Evolutionary conservation across 92 coral and sea anemone species (phyloP), one percentile per base, ranked within the genome.

Genomic region (Metridium senile): DNA sequence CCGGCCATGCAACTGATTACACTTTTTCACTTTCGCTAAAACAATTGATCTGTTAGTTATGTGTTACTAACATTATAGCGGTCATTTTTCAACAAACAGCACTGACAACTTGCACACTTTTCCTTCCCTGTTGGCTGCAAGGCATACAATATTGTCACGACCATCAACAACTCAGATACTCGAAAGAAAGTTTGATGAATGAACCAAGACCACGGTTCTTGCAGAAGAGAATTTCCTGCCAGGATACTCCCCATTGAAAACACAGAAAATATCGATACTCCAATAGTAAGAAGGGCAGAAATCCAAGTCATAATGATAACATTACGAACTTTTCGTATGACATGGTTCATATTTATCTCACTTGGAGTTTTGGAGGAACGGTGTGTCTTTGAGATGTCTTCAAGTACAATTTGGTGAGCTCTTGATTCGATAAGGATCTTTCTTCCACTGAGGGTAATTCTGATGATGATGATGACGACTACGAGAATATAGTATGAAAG

Each of bases 181-280:
- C 89, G 89, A 66, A 81, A 85, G 21, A 66, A 32, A 28, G 89
- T 85, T 67, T 85, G 87, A 19, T 69, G 76, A 54, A 67, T 33
- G 32, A 57, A 85, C 89, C 89, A 85, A 16, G 80, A 71, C 89
- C 89, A 85, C 0, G 86, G 89, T 9, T 70, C 89, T 19, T 72
- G 28, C 31, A 58, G 21, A 19, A 33, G 26, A 34, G 29, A 33
- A 26, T 51, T 63, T 33, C 66, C 77, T 26, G 26, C 25, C 64
- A 82, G 43, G 1, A 68, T 29, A 26, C 34, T 68, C 51, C 74
- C 74, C 43, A 79, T 68, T 10, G 76, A 69, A 9, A 81, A 74
- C 23, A 85, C 66, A 54, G 85, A 85, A 70, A 70, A 74, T 22
- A 85, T 80, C 52, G 68, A 53, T 22, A 80, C 64, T 26, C 76